Evolutionary conservation across 2,888 invertebrate genomes (phyloP).

Genomic region (Rotaria socialis): DNA sequence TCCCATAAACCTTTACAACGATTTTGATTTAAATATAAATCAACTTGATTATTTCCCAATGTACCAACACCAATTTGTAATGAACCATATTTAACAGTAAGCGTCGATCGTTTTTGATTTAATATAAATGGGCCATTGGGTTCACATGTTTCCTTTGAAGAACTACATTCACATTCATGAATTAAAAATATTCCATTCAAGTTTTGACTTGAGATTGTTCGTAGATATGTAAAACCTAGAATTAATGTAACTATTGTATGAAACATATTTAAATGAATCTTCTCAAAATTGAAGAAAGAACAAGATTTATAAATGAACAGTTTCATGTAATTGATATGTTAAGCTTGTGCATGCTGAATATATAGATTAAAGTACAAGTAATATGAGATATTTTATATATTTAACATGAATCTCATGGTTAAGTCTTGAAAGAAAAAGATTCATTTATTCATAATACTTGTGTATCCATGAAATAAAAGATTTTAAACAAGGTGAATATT

Average conservation of each 20-base stretch:
- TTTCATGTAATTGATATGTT: not conserved
- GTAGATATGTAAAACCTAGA: not conserved
- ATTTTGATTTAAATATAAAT: not conserved
- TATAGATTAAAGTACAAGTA: not conserved
- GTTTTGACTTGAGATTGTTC: not conserved
- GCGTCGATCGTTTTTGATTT: not conserved
- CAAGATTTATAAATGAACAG: not conserved
- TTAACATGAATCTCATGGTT: not conserved
- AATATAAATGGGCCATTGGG: not conserved
- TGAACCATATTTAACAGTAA: not conserved
- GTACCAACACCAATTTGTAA: constrained; percentile 2
- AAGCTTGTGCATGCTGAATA: not conserved
- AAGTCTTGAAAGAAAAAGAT: not conserved
- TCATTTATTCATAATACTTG: no score
- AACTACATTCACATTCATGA: not conserved
- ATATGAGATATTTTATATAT: not conserved
- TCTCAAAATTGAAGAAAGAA: not conserved
- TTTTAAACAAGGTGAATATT: not conserved
- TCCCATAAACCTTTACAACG: constrained; percentile 21
- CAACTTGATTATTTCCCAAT: not conserved
- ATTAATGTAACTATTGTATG: not conserved
- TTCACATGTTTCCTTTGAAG: not conserved
- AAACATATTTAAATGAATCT: not conserved
- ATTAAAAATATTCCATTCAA: not conserved
- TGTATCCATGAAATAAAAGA: no score